Base-by-base conservation (phyloP, 2,888 invertebrate genomes). In the Chouioia cunea region DNA sequence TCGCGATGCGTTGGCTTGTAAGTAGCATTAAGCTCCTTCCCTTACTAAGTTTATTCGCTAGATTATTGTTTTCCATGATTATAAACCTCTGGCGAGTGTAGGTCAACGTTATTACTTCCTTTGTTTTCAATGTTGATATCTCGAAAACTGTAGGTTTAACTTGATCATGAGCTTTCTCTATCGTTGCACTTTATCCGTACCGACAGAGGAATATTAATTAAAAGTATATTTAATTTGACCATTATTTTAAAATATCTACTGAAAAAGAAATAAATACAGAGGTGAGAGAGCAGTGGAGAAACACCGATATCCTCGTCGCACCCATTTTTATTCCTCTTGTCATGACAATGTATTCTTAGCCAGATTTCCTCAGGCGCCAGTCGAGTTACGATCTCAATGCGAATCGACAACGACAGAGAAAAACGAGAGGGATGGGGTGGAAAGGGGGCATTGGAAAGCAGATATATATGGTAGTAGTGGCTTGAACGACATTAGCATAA, bases 401-500 rank as follows among this genome's bases (percentile, higher is more conserved):
- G 48, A 20, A 57, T 44, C 4, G 53, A 27, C 20, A 53, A 14
- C 10, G 36, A 20, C 14, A 27, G 18, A 48, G 16, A 43, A 22
- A 48, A 22, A 57, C 18, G 53, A 66, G 36, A 47, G 2, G 48
- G 44, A n/a, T n/a, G n/a, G n/a, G 36, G 36, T 36, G 6, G 36
- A 27, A 6, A 27, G 27, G 12, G 36, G 10, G 36, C 6, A 12
- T 36, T n/a, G 27, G 46, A 54, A 27, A 43, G 16, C 53, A 23
- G 52, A 14, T 14, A 46, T n/a, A n/a, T 47, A 50, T 48, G 3
- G 18, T 16, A 36, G 56, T 46, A 20, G 60, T 44, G 54, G 20
- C 50, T 62, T 71, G 79, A 81, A 81, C 80, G 77, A 77, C 80
- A 83, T 83, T 82, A 82, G 78, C 82, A 82, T 82, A 82, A 82